These are phyloP conservation scores for Drosophila nasuta DNA, from an alignment of 1,140 invertebrate genomes.

Conservation along the genomic window DNA sequence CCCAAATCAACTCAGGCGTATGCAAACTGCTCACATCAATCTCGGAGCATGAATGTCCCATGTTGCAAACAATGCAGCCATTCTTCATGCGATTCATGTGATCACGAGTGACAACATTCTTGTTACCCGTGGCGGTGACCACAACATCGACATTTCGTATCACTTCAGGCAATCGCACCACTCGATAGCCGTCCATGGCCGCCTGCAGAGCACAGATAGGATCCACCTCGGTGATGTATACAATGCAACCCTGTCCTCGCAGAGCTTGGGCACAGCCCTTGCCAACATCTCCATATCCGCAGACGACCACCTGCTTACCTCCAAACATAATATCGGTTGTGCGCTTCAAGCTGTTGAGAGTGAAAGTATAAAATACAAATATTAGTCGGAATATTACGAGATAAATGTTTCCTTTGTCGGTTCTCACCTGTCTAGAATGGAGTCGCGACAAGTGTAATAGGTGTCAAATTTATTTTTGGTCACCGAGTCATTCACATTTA, in stretches of 20 bases:
- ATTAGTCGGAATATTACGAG: background rate
- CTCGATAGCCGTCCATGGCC: slow-evolving; percentile 98
- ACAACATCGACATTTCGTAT: slow-evolving; percentile 96
- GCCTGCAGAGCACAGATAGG: slow-evolving; percentile 99
- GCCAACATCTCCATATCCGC: slow-evolving; percentile 99
- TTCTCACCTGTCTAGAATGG: slow-evolving; percentile 73
- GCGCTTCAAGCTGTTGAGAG: slow-evolving; percentile 89
- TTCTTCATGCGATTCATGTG: slow-evolving; percentile 99
- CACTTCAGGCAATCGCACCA: slow-evolving; percentile 96
- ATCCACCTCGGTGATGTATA: slow-evolving; percentile 98
- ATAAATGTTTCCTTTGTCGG: background rate
- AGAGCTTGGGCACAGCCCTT: slow-evolving; percentile 98
- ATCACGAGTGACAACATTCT: slow-evolving; percentile 96
- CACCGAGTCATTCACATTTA: slow-evolving; percentile 99
- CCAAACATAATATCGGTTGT: slow-evolving; percentile 99
- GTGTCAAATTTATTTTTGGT: slow-evolving; percentile 99
- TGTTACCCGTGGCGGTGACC: slow-evolving; percentile 98
- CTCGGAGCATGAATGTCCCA: slow-evolving; percentile 99
- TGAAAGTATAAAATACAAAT: background rate
- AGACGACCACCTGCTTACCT: slow-evolving; percentile 98
- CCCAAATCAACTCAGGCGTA: slow-evolving; percentile 98
- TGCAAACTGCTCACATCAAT: slow-evolving; percentile 97
- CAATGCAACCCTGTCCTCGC: slow-evolving; percentile 96
- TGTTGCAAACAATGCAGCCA: slow-evolving; percentile 98
- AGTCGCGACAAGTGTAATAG: slow-evolving; percentile 74